phyloP scores from a whole-genome alignment of 2,797 vertebrate species.

The Urocyon cinereoargenteus region DNA sequence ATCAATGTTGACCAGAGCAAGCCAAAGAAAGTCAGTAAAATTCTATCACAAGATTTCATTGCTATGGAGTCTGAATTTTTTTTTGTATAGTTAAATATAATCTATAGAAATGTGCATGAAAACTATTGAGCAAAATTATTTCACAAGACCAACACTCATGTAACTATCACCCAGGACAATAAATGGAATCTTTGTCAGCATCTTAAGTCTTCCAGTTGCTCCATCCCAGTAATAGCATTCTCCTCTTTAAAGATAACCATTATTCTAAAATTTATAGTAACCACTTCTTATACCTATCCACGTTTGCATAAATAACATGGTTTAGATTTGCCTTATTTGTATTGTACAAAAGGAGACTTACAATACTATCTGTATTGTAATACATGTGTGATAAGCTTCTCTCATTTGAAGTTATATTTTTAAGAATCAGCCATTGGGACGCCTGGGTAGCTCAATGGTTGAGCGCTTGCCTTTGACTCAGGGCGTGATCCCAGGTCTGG shows the following conservation, averaged over 20 bases:
- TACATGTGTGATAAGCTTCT: conserved; percentile 4
- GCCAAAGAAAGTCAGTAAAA: neutral
- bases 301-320: neutral
- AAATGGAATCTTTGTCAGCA: neutral
- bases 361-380: neutral
- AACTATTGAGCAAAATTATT: neutral
- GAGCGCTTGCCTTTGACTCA: too few relatives aligned
- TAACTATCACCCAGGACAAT: neutral
- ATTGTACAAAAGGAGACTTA: neutral
- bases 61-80: neutral
- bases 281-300: neutral
- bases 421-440: neutral
- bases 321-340: neutral
- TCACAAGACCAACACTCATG: neutral
- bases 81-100: neutral
- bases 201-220: neutral
- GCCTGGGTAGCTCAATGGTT: too few relatives aligned
- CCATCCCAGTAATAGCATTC: neutral
- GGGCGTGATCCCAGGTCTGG: too few relatives aligned
- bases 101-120: neutral
- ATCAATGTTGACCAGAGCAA: neutral
- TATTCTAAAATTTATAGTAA: conserved; percentile 1
- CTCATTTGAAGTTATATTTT: neutral
- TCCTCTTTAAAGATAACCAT: neutral
- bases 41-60: neutral